A percentile compares a stretch with the other conserved stretches of the same genome.
Conservation (phyloP, 2,797 vertebrate species). For the Poeciliopsis paucimaculata region DNA sequence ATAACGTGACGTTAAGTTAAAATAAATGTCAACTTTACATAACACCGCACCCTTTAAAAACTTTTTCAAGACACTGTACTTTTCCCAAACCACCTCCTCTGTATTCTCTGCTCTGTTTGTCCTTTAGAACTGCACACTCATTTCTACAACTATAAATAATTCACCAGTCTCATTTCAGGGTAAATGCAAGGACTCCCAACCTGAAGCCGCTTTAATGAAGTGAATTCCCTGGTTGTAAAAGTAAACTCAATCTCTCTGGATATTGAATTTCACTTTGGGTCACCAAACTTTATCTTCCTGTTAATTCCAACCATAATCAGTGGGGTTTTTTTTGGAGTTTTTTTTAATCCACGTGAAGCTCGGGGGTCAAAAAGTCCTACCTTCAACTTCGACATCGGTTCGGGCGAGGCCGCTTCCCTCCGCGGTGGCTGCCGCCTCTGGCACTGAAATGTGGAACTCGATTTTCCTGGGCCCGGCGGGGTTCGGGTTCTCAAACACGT, state of each 20-base stretch:
- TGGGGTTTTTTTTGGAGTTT: too few species aligned
- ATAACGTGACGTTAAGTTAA: too few species aligned
- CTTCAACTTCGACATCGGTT: conserved; percentile 71
- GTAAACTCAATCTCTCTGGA: not conserved
- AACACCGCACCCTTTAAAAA: not conserved
- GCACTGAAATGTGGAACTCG: conserved; percentile 90
- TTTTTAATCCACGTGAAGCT: not conserved
- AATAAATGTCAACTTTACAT: not conserved
- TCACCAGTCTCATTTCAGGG: conserved; percentile 6
- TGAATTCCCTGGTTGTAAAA: not conserved
- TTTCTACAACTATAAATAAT: conserved; percentile 12
- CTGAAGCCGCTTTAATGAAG: not conserved
- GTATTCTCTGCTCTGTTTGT: not conserved
- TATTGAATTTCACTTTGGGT: not conserved
- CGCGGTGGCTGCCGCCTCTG: conserved; percentile 79
- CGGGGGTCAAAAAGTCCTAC: conserved; percentile 65
- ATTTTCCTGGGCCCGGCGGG: conserved; percentile 88
- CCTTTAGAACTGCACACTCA: not conserved
- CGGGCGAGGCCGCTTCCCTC: conserved; percentile 70
- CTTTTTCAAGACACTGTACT: not conserved
- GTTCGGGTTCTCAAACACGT: conserved; percentile 93
- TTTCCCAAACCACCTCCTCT: not conserved
- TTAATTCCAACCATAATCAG: not conserved
- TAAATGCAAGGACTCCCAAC: not conserved
- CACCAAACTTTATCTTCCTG: not conserved